These are phyloP conservation scores for Eriosoma lanigerum DNA, from an alignment of 1,140 invertebrate genomes.

Conservation along the genomic window DNA sequence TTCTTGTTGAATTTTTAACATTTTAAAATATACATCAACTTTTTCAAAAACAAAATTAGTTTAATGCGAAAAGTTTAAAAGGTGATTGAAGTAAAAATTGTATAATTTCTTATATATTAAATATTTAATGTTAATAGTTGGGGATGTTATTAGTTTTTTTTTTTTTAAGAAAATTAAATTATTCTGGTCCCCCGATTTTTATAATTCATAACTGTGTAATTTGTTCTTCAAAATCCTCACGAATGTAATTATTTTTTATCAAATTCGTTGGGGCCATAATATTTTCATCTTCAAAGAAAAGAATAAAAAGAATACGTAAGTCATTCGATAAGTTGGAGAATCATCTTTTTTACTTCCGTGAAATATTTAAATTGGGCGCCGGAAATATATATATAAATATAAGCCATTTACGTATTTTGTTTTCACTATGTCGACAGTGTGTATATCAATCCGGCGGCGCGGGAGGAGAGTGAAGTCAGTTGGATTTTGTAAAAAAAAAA, in stretches of 20 bases:
- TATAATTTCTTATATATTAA: too few species aligned
- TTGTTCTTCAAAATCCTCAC: background rate
- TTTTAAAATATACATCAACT: too few species aligned
- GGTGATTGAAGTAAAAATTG: too few species aligned
- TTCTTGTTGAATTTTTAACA: too few species aligned
- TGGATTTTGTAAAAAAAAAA: conserved; percentile 10
- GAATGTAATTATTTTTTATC: background rate
- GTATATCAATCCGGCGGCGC: background rate
- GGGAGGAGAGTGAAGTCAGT: background rate
- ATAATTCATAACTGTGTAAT: background rate
- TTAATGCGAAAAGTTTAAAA: too few species aligned
- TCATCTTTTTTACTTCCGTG: background rate
- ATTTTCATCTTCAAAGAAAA: conserved; percentile 11
- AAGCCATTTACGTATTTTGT: background rate
- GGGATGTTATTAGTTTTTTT: too few species aligned
- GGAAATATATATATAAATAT: background rate
- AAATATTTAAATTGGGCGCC: background rate
- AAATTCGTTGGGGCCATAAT: background rate
- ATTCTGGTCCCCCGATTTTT: too few species aligned
- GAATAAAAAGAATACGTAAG: background rate
- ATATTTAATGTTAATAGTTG: too few species aligned
- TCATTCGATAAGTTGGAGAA: background rate
- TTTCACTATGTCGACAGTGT: background rate
- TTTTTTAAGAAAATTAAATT: too few species aligned
- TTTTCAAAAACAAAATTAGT: too few species aligned